These are phyloP conservation scores for Halcyon chelicuti DNA, from an alignment of 2,797 vertebrate genomes.

Conservation along the genomic window DNA sequence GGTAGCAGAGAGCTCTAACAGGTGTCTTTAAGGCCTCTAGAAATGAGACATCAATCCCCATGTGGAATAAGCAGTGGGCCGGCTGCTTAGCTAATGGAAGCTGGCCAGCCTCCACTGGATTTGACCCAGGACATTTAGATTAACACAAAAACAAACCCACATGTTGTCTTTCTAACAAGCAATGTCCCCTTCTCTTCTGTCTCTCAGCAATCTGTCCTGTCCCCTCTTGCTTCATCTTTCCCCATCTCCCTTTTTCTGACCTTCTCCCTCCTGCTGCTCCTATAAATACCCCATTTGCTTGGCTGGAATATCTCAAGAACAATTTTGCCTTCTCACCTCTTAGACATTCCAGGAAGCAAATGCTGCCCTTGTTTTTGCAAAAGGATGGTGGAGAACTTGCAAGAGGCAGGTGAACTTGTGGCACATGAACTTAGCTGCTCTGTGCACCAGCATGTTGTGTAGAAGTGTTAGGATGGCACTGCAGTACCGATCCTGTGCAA, in stretches of 20 bases:
- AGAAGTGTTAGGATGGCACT: not conserved
- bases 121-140: not conserved
- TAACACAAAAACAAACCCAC: not conserved
- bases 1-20: conserved; percentile 18
- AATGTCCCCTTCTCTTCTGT: not conserved
- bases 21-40: conserved; percentile 42
- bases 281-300: not conserved
- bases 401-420: not conserved
- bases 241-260: not conserved
- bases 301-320: not conserved
- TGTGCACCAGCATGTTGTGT: no score
- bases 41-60: conserved; percentile 16
- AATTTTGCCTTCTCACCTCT: not conserved
- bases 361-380: not conserved
- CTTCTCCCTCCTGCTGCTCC: not conserved
- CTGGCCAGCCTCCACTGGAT: conserved; percentile 6
- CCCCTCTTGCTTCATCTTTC: not conserved
- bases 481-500: not conserved
- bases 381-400: not conserved
- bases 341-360: not conserved
- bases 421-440: rapidly evolving
- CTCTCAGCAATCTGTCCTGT: not conserved
- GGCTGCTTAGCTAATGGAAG: conserved; percentile 12
- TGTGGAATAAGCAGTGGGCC: not conserved
- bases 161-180: not conserved